These are phyloP conservation scores for Eupelmus urozonus DNA, from an alignment of 2,888 invertebrate genomes.

Conservation along the genomic window DNA sequence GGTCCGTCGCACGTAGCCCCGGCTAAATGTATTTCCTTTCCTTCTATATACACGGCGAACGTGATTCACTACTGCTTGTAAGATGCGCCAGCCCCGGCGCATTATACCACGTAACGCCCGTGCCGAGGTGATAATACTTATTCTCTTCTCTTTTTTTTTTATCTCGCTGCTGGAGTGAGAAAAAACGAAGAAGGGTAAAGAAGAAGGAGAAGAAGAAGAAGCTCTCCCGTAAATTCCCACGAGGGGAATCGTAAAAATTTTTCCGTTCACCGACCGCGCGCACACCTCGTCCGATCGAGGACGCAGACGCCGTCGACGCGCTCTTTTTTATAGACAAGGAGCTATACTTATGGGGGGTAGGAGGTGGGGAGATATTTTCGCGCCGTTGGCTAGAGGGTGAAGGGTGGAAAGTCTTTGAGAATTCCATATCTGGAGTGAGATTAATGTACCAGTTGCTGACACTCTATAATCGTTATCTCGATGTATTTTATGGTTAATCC, in stretches of 20 bases:
- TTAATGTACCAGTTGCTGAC: slow-evolving; percentile 14
- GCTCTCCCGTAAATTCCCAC: slow-evolving; percentile 30
- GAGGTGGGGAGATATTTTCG: background rate
- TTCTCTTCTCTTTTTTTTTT: slow-evolving; percentile 18
- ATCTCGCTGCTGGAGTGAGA: slow-evolving; percentile 1
- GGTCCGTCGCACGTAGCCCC: slow-evolving; percentile 5
- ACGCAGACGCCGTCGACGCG: background rate
- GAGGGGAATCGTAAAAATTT: slow-evolving; percentile 46
- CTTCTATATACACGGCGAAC: slow-evolving; percentile 14
- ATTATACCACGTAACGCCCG: slow-evolving; percentile 22
- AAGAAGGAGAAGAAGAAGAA: background rate
- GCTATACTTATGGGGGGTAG: background rate
- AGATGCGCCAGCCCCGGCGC: background rate
- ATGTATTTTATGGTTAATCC: no score
- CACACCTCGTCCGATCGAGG: background rate
- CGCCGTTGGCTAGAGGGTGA: background rate
- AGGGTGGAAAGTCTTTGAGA: background rate
- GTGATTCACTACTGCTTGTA: slow-evolving; percentile 28
- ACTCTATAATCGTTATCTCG: background rate
- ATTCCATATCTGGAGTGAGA: background rate
- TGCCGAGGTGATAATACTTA: slow-evolving; percentile 22
- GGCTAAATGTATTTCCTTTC: slow-evolving; percentile 43
- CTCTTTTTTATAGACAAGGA: slow-evolving; percentile 26
- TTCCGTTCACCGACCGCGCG: slow-evolving; percentile 6
- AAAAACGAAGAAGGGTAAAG: background rate